phyloP scores from a whole-genome alignment of 2,113 vertebrate species.

The Dipodomys spectabilis region DNA sequence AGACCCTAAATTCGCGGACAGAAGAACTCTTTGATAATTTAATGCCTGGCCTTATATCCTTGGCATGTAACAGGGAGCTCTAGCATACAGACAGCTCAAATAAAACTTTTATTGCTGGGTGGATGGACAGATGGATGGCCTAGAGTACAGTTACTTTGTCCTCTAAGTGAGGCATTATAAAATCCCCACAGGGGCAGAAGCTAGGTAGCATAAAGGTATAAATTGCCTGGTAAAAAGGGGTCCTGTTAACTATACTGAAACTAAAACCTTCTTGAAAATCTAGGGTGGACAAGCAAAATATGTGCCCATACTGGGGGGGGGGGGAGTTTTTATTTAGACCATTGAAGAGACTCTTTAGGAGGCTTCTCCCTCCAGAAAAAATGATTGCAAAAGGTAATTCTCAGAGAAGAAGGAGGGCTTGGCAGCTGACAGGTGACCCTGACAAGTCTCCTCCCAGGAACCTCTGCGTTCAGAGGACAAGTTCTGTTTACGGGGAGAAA shows the following conservation, averaged over 20 bases:
- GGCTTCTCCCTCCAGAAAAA: not conserved
- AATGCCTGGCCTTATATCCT: not conserved
- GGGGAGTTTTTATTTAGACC: not conserved
- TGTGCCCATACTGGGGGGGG: not conserved
- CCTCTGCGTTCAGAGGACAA: not conserved
- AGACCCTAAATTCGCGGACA: not conserved
- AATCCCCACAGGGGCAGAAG: not conserved
- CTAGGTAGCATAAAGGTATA: not conserved
- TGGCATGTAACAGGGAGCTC: not conserved
- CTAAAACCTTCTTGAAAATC: not conserved
- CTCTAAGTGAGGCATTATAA: not conserved
- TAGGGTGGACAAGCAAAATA: not conserved
- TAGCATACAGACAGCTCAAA: not conserved
- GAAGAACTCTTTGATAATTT: conserved; percentile 1
- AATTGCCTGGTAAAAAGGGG: not conserved
- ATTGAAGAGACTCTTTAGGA: not conserved
- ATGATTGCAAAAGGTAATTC: not conserved
- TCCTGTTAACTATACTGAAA: not conserved
- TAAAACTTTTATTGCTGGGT: not conserved
- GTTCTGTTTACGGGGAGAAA: not conserved
- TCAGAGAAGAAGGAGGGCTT: not conserved
- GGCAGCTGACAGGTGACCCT: not conserved
- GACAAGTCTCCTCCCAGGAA: not conserved
- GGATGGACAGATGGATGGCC: not conserved
- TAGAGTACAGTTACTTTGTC: not conserved